Base-by-base conservation (phyloP, 2,888 invertebrate species). In the Mystacides longicornis region DNA sequence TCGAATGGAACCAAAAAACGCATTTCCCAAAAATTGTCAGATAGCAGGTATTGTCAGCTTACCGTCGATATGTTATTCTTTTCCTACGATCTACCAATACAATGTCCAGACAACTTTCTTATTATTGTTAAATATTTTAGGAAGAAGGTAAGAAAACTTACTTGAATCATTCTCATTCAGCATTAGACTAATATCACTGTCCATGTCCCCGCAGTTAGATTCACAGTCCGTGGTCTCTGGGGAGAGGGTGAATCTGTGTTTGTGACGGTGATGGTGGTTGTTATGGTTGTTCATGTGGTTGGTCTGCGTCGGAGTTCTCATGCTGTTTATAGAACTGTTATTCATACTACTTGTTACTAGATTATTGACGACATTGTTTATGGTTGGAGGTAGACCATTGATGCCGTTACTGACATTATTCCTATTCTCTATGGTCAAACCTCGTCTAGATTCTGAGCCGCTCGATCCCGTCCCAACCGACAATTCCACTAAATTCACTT, bases 191-290 rank as follows among this genome's bases (percentile, higher is more conserved):
- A 88, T 83, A 71, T 92, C 87, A 70, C 89, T 93, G 71, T 91
- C 90, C 65, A 90, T 79, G 68, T 91, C 91, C n/a, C 85, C 85
- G 67, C 85, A 86, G 69, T 89, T 89, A 61, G 90, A 91, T 72
- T 92, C 93, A 69, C 90, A 92, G 73, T 94, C 94, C 57, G 93
- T 94, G 58, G 91, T 90, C 74, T 93, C 94, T 4, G 93, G 92
- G 42, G 93, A 93, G 58, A 93, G 81, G 21, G 92, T 90, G 72
- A 93, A 93, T 69, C 91, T 91, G 48, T 89, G 81, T 64, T 87
- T 52, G 19, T 52, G 58, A 21, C 49, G 56, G n/a, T 42, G 37
- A 18, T 42, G 42, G 14, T 50, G 50, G 20, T 48, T 46, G 5
- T 43, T 22, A 1, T 14, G 18, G 2, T 23, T 14, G 9, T 5